A percentile compares a stretch with the other conserved stretches of the same genome.
These are phyloP conservation scores for Drosophila eugracilis DNA, from an alignment of 1,140 invertebrate genomes.

Conservation along the genomic window DNA sequence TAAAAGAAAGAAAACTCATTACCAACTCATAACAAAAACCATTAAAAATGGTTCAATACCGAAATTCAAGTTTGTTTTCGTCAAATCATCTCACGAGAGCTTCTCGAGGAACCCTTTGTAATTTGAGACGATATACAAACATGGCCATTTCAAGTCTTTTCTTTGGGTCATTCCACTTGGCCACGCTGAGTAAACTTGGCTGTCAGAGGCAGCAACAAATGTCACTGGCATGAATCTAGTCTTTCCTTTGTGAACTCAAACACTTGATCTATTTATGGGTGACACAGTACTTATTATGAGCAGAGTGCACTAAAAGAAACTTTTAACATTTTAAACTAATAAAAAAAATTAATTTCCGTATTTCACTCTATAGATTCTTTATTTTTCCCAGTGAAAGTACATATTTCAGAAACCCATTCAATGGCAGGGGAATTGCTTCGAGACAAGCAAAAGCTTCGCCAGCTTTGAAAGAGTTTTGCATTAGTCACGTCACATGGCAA, in stretches of 20 bases:
- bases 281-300: neutral
- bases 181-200: constrained; percentile 6
- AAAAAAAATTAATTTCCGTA: neutral
- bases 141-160: constrained; percentile 27
- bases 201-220: constrained; percentile 43
- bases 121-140: constrained; percentile 19
- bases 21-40: constrained; percentile 14
- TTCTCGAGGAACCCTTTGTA: constrained; percentile 7
- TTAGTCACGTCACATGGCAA: constrained; percentile 23
- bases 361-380: neutral
- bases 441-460: constrained; percentile 21
- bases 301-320: neutral
- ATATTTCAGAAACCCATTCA: neutral
- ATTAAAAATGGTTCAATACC: constrained; percentile 10
- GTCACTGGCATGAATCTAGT: constrained; percentile 30
- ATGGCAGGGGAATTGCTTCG: neutral
- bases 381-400: constrained; percentile 2
- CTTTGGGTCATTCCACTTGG: constrained; percentile 43
- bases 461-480: constrained; percentile 19
- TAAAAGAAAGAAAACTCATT: constrained; percentile 9
- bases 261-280: constrained; percentile 29
- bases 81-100: neutral
- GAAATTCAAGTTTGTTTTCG: constrained; percentile 5
- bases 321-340: neutral
- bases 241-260: constrained; percentile 10